A percentile compares a stretch with the other conserved stretches of the same genome.
Conservation (phyloP, 2,113 vertebrate species). For the Eurystomus gularis region DNA sequence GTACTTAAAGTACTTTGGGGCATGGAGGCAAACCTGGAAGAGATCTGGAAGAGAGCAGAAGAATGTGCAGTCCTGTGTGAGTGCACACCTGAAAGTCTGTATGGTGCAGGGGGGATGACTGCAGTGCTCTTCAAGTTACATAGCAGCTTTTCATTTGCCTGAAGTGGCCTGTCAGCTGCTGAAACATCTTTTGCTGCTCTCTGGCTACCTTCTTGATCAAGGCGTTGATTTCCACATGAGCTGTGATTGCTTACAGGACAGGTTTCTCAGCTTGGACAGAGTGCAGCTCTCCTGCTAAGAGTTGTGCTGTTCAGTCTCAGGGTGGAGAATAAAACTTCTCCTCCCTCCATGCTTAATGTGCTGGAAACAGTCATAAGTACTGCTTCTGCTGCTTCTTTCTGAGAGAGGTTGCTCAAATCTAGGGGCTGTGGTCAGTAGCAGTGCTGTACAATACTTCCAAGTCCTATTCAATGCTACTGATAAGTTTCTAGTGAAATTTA, state of each 20-base stretch:
- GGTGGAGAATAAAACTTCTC: not conserved
- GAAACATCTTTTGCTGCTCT: not conserved
- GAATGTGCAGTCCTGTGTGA: not conserved
- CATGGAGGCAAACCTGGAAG: not conserved
- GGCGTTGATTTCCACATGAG: not conserved
- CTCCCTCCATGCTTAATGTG: not conserved
- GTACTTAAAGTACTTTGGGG: not conserved
- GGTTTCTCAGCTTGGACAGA: not conserved
- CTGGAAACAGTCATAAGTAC: not conserved
- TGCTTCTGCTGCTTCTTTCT: not conserved
- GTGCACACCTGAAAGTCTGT: not conserved
- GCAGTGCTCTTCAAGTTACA: not conserved
- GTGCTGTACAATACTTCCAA: not conserved
- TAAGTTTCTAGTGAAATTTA: not conserved
- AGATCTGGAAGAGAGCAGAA: not conserved
- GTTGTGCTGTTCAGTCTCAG: not conserved
- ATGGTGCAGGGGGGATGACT: not conserved
- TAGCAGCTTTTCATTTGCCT: not conserved
- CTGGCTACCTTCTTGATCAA: not conserved
- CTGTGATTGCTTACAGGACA: not conserved
- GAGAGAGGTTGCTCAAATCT: not conserved
- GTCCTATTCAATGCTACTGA: not conserved
- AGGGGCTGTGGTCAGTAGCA: not conserved
- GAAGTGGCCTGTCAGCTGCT: not conserved
- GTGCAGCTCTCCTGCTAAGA: not conserved